Conservation (phyloP, 2,113 vertebrate genomes). For the Copsychus sechellarum region DNA sequence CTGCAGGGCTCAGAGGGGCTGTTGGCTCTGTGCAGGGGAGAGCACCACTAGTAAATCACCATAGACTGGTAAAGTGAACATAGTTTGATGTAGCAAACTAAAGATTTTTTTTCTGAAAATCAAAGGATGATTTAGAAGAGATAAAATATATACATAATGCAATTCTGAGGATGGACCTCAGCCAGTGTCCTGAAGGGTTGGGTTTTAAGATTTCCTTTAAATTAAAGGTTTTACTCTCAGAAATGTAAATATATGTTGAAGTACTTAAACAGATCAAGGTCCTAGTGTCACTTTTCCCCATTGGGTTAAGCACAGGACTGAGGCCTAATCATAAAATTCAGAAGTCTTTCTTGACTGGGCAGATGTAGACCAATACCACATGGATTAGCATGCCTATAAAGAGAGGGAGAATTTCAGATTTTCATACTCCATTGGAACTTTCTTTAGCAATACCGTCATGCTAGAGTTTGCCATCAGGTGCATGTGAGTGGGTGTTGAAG, state of each 20-base stretch:
- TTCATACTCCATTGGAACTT: not conserved
- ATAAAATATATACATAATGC: not conserved
- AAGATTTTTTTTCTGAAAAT: not conserved
- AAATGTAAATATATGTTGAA: not conserved
- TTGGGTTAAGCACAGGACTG: not conserved
- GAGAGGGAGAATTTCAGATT: not conserved
- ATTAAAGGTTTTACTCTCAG: not conserved
- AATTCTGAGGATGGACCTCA: not conserved
- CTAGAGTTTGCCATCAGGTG: not conserved
- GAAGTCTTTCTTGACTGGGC: not conserved
- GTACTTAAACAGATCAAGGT: not conserved
- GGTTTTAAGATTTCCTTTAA: not conserved
- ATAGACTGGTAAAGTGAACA: rapidly evolving
- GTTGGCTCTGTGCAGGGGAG: not conserved
- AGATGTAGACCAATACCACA: not conserved
- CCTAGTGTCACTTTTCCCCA: not conserved
- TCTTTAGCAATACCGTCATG: not conserved
- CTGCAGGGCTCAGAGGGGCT: not conserved
- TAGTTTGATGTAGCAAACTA: not conserved
- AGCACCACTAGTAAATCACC: not conserved
- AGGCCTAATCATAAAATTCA: not conserved
- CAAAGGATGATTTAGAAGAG: not conserved
- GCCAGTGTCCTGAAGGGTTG: not conserved
- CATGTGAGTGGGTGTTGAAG: not conserved
- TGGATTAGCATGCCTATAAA: not conserved